These are phyloP conservation scores for Acleris emargana DNA, from an alignment of 2,888 invertebrate genomes.

Conservation along the genomic window DNA sequence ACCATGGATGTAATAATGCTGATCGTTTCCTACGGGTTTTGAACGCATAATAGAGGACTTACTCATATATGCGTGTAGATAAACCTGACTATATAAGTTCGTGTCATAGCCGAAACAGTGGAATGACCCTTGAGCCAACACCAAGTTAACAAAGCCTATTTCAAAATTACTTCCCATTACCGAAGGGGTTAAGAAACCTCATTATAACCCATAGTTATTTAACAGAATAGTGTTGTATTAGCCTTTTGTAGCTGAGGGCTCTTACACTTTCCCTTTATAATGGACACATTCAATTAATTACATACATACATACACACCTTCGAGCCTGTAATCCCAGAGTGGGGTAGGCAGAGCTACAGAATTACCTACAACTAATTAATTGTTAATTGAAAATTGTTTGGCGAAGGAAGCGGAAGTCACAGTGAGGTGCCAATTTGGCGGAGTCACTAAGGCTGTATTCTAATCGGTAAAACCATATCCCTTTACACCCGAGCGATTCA, in stretches of 20 bases:
- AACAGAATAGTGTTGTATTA: constrained; percentile 3
- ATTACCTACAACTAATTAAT: no score
- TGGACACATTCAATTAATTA: constrained; percentile 18
- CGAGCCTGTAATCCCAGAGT: no score
- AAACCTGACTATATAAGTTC: no score
- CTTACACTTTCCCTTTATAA: constrained; percentile 8
- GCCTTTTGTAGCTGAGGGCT: not conserved
- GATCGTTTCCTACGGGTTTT: no score
- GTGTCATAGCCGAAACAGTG: no score
- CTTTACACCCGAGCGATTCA: no score
- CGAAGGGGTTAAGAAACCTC: not conserved
- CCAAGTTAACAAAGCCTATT: not conserved
- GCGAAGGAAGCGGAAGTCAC: not conserved
- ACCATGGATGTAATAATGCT: no score
- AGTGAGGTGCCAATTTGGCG: not conserved
- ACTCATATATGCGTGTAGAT: no score
- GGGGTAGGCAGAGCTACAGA: no score
- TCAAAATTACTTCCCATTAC: not conserved
- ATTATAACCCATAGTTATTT: constrained; percentile 1
- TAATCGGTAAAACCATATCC: not conserved
- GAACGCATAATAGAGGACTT: no score
- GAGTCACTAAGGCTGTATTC: not conserved
- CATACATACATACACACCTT: no score
- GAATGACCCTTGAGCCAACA: no score
- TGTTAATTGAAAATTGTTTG: constrained; percentile 2